phyloP scores from a whole-genome alignment of 2,888 invertebrate species.

The Synergus gifuensis region DNA sequence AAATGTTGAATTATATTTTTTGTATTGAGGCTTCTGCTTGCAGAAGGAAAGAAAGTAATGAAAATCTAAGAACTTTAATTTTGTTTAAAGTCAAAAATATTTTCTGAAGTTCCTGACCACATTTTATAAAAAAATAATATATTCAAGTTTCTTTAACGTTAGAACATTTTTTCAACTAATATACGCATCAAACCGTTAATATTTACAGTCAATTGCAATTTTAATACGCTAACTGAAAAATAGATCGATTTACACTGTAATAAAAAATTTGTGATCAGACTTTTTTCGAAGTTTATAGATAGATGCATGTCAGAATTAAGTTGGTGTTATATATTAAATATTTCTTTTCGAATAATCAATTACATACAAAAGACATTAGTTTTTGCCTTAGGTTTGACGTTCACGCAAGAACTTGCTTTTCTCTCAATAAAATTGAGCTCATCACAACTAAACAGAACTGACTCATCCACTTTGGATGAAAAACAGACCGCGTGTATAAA shows the following conservation, averaged over 20 bases:
- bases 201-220: neutral
- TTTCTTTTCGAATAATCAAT: neutral
- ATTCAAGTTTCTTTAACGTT: neutral
- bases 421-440: neutral
- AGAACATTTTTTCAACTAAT: neutral
- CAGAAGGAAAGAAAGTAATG: neutral
- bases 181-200: neutral
- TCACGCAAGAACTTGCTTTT: neutral
- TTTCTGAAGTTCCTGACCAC: neutral
- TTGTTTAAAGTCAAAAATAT: neutral
- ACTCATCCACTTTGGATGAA: conserved; percentile 12
- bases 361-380: neutral
- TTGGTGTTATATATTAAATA: neutral
- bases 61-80: neutral
- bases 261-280: neutral
- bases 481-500: conserved; percentile 11
- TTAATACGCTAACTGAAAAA: neutral
- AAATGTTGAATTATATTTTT: neutral
- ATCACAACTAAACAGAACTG: conserved; percentile 2
- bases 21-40: no score
- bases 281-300: neutral
- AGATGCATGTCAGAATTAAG: neutral
- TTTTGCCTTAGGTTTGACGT: neutral
- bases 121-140: neutral
- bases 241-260: neutral